Evolutionary conservation across 2,797 vertebrate genomes (phyloP), one percentile per base, ranked within the genome.

Genomic region (Tauraco hartlaubi): DNA sequence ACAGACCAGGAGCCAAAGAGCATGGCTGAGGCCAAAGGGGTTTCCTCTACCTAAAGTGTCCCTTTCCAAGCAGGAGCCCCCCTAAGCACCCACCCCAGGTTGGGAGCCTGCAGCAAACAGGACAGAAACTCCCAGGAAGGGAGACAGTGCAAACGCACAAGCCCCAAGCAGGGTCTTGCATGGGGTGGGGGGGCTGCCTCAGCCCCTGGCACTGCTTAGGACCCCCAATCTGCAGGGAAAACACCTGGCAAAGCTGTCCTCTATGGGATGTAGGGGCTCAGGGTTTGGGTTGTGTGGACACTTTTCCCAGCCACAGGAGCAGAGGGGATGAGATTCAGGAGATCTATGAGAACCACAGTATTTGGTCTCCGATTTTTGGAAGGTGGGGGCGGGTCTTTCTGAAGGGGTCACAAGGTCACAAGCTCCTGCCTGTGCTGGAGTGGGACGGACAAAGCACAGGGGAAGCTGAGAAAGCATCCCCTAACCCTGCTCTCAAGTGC

Each of bases 371-470:
- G 3, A 31, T 26, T 52, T 55, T 18, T 25, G 35, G 61, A 55
- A n/a, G 5, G 8, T 41, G 39, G 15, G 25, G 11, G 5, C 13
- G 35, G 13, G 12, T n/a, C 56, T 18, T 92, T 35, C 67, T 64
- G 43, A 44, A 73, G 35, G 35, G 35, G 35, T 35, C 35, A 35
- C 35, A 35, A 35, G 44, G 35, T 21, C 44, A 21, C 31, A 55
- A 67, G 75, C 46, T 55, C 63, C 58, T 46, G 29, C 43, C 29
- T 39, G 19, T 29, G 55, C 61, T 31, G 33, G 12, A 67, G 9
- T 11, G 7, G 51, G n/a, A 63, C 0, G 7, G 26, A 76, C 5
- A 14, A 23, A 11, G 18, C 4, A 6, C 4, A 11, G 33, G 25
- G 21, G 15, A 48, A 90, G 35, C 52, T 63, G 31, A 63, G 74